Conservation (phyloP, 2,113 vertebrate species). For the Actinemys pallida region DNA sequence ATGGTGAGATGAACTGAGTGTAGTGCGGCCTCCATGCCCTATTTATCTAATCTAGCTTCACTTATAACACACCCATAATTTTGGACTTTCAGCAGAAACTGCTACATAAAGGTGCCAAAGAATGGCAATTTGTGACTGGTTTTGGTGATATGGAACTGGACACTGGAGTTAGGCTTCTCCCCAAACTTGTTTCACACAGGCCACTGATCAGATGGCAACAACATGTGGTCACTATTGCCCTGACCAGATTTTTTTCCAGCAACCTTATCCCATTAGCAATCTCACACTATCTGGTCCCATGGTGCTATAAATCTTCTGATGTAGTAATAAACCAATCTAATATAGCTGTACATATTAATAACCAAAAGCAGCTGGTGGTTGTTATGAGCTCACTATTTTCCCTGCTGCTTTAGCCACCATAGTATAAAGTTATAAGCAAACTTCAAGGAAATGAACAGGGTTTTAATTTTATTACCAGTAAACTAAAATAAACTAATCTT, state of each 20-base stretch:
- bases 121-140: background rate
- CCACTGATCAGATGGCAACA: background rate
- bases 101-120: background rate
- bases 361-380: conserved; percentile 61
- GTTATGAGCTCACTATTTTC: conserved; percentile 38
- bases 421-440: conserved; percentile 24
- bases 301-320: conserved; percentile 53
- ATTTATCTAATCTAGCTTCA: background rate
- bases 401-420: background rate
- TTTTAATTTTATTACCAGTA: conserved; percentile 24
- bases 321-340: conserved; percentile 66
- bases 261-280: background rate
- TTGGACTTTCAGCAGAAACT: background rate
- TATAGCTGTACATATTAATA: conserved; percentile 64
- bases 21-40: background rate
- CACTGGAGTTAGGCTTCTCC: rapidly evolving
- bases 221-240: background rate
- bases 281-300: conserved; percentile 33
- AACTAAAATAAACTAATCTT: conserved; percentile 65
- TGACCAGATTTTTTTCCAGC: background rate
- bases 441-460: conserved; percentile 32
- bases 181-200: background rate
- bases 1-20: background rate
- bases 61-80: background rate
- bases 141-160: background rate